Evolutionary conservation across 2,113 vertebrate species (phyloP).

Genomic region (Sminthopsis crassicaudata): DNA sequence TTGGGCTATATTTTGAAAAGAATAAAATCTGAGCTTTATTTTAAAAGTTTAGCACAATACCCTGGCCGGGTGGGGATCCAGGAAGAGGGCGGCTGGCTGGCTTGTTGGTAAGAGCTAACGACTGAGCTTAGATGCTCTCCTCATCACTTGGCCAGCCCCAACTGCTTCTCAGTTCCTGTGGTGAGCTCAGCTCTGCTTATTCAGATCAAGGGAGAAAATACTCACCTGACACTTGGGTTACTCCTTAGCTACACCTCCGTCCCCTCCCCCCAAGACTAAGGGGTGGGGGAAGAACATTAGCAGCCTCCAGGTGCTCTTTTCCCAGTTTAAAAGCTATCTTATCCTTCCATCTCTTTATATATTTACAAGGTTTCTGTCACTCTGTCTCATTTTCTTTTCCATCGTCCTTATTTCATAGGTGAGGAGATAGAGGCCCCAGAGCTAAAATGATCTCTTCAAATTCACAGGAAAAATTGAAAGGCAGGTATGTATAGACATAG

Average conservation of each 20-base stretch:
- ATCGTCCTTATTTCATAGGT: background rate
- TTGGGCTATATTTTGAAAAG: background rate
- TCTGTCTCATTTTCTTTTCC: background rate
- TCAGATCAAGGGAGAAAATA: constrained; percentile 11
- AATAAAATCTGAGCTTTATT: constrained; percentile 4
- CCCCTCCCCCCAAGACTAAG: background rate
- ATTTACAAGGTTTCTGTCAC: background rate
- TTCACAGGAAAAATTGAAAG: background rate
- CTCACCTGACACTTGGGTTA: background rate
- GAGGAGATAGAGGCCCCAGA: background rate
- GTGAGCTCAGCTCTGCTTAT: background rate
- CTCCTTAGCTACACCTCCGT: background rate
- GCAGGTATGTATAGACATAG: background rate
- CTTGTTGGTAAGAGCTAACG: constrained; percentile 10
- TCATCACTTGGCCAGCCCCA: constrained; percentile 12
- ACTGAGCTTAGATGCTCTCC: background rate
- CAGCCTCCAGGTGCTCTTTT: background rate
- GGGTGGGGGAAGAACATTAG: background rate
- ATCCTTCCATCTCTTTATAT: background rate
- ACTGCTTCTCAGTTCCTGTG: constrained; percentile 50
- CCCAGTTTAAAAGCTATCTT: background rate
- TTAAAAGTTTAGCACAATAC: constrained; percentile 16
- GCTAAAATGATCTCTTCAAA: background rate
- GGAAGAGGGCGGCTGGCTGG: constrained; percentile 24
- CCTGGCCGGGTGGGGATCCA: constrained; percentile 43